Evolutionary conservation across 2,797 vertebrate species (phyloP), one percentile per base, ranked within the genome.

Genomic region (Siniperca undulata): DNA sequence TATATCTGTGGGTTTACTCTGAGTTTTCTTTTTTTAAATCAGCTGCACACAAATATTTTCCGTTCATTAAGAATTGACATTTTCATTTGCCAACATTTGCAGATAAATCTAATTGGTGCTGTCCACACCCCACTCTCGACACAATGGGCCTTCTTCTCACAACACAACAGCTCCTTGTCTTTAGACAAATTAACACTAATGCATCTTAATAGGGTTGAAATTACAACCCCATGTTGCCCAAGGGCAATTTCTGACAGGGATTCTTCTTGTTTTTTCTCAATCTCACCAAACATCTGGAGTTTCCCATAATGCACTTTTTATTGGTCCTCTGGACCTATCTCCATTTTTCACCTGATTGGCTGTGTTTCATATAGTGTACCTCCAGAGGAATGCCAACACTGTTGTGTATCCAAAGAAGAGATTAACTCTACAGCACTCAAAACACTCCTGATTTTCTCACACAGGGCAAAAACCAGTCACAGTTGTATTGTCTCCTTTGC

Each of bases 351-450:
- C 81, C 84, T 89, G 89, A 91, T 85, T 86, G 85, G 85, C 71
- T 61, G n/a, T 13, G 67, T 86, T 89, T 81, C 56, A 75, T 61
- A 60, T 56, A 36, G 34, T 73, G 74, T 72, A 86, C 82, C 69
- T 81, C 69, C 55, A 40, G 66, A 82, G 83, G 78, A 88, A 91
- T 87, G 67, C 80, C 85, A 83, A 74, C 79, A 74, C 62, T 94
- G 93, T 93, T 94, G 82, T 94, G 92, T 94, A 94, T 92, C 90
- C 93, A 94, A 93, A 93, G 78, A 55, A 53, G 87, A 95, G 93
- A 93, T 94, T 94, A 91, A 79, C 84, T 83, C 72, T 67, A 78
- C 88, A 88, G 90, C 81, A 88, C 90, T 87, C 92, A 91, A 89
- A 94, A 94, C 92, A 94, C 80, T 82, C 79, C 73, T 12, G 85